These are phyloP conservation scores for human DNA, from an alignment of 2,113 vertebrate species.

Conservation along the genomic window DNA sequence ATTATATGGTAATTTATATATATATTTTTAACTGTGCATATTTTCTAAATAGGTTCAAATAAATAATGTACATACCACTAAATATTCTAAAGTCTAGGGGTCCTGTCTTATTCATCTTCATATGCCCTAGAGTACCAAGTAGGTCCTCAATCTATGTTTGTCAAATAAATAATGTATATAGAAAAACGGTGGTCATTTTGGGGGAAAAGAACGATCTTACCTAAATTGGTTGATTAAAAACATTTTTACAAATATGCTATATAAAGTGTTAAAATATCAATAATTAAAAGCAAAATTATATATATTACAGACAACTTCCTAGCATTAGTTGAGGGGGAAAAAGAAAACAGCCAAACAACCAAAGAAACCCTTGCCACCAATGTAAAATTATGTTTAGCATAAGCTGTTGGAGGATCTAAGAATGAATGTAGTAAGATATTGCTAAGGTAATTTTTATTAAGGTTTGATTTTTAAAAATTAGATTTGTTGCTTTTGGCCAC, in stretches of 20 bases:
- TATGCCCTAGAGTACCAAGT: neutral
- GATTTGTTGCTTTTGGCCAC: neutral
- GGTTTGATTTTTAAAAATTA: neutral
- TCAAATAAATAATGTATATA: neutral
- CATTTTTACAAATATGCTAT: neutral
- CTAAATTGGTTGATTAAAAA: neutral
- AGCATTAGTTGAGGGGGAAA: neutral
- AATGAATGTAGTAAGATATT: neutral
- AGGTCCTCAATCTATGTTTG: neutral
- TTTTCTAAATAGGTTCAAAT: slow-evolving; percentile 15
- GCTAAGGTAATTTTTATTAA: neutral
- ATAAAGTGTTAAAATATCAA: neutral
- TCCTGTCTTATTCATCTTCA: neutral
- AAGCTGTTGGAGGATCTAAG: neutral
- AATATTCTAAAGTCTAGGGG: neutral
- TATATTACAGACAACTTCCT: neutral
- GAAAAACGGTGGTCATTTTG: slow-evolving; percentile 30
- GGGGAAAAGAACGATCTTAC: neutral
- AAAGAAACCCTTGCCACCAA: neutral
- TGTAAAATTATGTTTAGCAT: neutral
- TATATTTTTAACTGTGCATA: neutral
- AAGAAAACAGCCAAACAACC: neutral
- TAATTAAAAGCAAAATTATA: neutral
- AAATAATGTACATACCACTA: neutral
- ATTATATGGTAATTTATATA: neutral